Conservation (phyloP, 92 coral and sea anemone species). For the Zoanthus sociatus region DNA sequence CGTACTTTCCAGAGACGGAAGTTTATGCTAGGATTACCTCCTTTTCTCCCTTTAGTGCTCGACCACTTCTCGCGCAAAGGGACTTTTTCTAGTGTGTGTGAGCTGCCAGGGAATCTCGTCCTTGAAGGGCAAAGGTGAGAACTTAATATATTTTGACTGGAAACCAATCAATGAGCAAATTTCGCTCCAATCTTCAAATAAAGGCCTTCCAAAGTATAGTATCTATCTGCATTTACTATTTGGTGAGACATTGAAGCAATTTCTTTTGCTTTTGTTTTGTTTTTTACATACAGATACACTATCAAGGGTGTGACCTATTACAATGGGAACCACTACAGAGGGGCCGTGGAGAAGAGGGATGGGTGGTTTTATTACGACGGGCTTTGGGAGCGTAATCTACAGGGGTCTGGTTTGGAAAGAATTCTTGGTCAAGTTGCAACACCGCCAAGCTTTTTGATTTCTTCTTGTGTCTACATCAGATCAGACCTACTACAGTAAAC, state of each 20-base stretch:
- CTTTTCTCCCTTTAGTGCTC: slow-evolving; percentile 62
- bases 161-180: slow-evolving; percentile 9
- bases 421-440: slow-evolving; percentile 4
- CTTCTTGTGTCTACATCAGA: background rate
- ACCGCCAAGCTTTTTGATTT: background rate
- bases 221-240: background rate
- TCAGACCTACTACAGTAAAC: slow-evolving; percentile 8
- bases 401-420: slow-evolving; percentile 6
- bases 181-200: background rate
- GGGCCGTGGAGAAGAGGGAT: slow-evolving; percentile 12
- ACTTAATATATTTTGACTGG: background rate
- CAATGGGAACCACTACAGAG: slow-evolving; percentile 26
- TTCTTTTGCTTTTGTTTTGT: background rate
- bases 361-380: slow-evolving; percentile 9
- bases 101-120: slow-evolving; percentile 48
- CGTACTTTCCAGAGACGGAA: slow-evolving; percentile 37
- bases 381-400: slow-evolving; percentile 5
- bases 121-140: slow-evolving; percentile 64
- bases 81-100: slow-evolving; percentile 37
- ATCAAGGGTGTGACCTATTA: slow-evolving; percentile 16
- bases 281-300: background rate
- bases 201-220: background rate
- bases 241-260: background rate
- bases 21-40: slow-evolving; percentile 62
- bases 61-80: slow-evolving; percentile 66